phyloP scores from a whole-genome alignment of 1,140 invertebrate genomes.

The Formica exsecta region DNA sequence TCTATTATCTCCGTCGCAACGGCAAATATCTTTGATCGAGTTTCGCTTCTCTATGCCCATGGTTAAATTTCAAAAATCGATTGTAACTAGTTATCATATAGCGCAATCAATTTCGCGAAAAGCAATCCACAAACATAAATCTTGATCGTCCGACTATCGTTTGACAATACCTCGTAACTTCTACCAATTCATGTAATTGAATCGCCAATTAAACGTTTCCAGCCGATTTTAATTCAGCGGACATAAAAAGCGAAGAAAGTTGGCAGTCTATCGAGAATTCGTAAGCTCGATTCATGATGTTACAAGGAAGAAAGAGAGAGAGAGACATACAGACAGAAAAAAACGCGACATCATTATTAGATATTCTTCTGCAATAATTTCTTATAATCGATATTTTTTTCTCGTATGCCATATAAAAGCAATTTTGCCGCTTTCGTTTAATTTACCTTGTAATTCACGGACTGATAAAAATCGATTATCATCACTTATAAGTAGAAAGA shows the following conservation, averaged over 20 bases:
- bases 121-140: constrained; percentile 54
- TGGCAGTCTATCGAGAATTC: constrained; percentile 15
- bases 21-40: constrained; percentile 15
- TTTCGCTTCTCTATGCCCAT: not conserved
- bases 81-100: constrained; percentile 17
- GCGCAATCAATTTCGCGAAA: constrained; percentile 23
- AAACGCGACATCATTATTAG: not conserved
- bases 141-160: constrained; percentile 36
- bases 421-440: not conserved
- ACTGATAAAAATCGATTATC: constrained; percentile 6
- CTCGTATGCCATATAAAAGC: not conserved
- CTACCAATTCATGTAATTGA: constrained; percentile 50
- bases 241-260: constrained; percentile 24
- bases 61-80: constrained; percentile 42
- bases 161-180: constrained; percentile 21
- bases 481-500: constrained; percentile 6
- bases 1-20: not conserved
- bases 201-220: constrained; percentile 58
- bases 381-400: not conserved
- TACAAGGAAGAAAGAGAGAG: not conserved
- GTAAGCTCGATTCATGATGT: constrained; percentile 9
- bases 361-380: not conserved
- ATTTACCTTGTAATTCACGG: not conserved
- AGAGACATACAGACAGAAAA: no score
- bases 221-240: constrained; percentile 14